Percentiles rank a stretch among this genome's conserved stretches.
These are phyloP conservation scores for Triplophysa tibetana DNA, from an alignment of 2,113 vertebrate genomes.

Conservation along the genomic window DNA sequence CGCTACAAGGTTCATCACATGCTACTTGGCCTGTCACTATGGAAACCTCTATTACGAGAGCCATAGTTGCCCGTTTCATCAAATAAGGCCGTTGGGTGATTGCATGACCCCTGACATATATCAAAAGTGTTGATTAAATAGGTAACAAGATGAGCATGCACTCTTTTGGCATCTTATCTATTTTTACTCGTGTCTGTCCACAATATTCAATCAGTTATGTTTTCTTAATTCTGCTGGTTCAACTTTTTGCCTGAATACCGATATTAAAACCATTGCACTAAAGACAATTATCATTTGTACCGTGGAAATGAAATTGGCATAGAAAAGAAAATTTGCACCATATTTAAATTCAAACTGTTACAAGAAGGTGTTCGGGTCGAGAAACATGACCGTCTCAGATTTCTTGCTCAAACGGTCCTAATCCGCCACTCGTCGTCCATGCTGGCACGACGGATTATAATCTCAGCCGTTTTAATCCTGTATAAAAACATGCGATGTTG, in stretches of 20 bases:
- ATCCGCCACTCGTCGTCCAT: slow-evolving; percentile 8
- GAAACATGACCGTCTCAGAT: no score
- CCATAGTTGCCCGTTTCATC: slow-evolving; percentile 57
- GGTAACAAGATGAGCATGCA: background rate
- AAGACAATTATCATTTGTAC: no score
- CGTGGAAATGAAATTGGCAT: no score
- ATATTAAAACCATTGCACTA: no score
- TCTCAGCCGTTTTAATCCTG: slow-evolving; percentile 36
- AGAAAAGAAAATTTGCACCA: no score
- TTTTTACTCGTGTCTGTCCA: background rate
- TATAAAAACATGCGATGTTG: slow-evolving; percentile 38
- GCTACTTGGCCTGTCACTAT: slow-evolving; percentile 77
- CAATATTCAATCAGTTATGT: background rate
- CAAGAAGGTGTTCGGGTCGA: no score
- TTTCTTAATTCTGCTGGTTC: no score
- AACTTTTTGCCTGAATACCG: no score
- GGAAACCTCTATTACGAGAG: slow-evolving; percentile 76
- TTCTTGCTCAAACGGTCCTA: background rate
- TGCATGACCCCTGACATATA: slow-evolving; percentile 13
- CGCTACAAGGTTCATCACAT: slow-evolving; percentile 73
- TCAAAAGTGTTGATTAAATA: background rate
- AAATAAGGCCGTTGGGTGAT: slow-evolving; percentile 44
- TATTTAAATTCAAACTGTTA: no score
- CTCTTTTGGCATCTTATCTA: background rate
- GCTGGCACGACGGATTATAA: slow-evolving; percentile 28